These are phyloP conservation scores for Scotopteryx bipunctaria DNA, from an alignment of 2,888 invertebrate species.

Conservation along the genomic window DNA sequence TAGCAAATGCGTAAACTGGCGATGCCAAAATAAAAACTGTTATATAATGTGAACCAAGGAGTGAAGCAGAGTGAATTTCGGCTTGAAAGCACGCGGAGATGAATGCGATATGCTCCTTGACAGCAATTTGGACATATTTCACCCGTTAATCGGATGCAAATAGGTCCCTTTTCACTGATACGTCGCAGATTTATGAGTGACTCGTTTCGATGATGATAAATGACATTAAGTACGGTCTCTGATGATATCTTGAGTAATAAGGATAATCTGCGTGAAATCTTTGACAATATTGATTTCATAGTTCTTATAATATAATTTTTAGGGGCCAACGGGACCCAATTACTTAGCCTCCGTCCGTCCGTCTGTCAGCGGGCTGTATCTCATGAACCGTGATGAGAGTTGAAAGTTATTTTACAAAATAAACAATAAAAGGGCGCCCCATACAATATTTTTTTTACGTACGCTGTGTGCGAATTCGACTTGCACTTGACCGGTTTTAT, in stretches of 20 bases:
- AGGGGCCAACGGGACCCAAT: too few relatives aligned
- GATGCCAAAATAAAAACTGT: neutral
- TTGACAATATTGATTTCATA: neutral
- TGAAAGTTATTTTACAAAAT: too few relatives aligned
- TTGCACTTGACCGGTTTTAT: too few relatives aligned
- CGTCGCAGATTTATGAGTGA: conserved; percentile 44
- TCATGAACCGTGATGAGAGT: too few relatives aligned
- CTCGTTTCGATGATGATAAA: conserved; percentile 32
- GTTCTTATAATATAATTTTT: neutral
- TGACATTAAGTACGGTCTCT: conserved; percentile 7
- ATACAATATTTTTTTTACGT: too few relatives aligned
- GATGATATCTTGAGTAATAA: conserved; percentile 11
- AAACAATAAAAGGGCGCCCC: too few relatives aligned
- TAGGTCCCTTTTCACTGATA: conserved; percentile 41
- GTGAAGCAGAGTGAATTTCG: neutral
- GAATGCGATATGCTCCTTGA: neutral
- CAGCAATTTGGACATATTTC: conserved; percentile 61
- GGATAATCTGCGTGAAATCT: conserved; percentile 6
- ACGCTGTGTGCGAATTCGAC: too few relatives aligned
- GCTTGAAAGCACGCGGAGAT: neutral
- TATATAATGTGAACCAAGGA: neutral
- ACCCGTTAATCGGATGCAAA: conserved; percentile 69
- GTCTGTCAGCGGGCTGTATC: too few relatives aligned
- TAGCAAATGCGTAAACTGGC: neutral
- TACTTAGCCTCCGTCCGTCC: too few relatives aligned